A percentile compares a stretch with the other conserved stretches of the same genome.
Evolutionary conservation across 2,797 vertebrate genomes (phyloP).

Genomic region (Nyctibius grandis): DNA sequence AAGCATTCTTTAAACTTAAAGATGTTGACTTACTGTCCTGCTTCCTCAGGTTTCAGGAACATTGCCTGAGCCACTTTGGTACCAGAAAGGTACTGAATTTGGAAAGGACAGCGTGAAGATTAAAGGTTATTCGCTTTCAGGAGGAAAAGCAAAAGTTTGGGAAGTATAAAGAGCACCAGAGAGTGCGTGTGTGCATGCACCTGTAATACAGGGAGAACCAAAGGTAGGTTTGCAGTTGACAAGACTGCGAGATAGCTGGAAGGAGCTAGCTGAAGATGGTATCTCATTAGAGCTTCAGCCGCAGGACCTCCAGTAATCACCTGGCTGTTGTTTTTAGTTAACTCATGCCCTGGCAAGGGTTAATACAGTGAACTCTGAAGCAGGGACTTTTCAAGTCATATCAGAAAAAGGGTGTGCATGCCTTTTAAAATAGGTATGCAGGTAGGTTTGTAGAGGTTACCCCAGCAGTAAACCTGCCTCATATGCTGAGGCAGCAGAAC

Average conservation of each 20-base stretch:
- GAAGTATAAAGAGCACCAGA: neutral
- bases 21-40: neutral
- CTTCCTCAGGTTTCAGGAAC: neutral
- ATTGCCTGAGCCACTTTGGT: neutral
- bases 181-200: neutral
- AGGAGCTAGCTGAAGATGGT: neutral
- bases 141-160: neutral
- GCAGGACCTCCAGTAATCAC: neutral
- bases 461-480: neutral
- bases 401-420: neutral
- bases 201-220: neutral
- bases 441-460: neutral
- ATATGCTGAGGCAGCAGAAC: neutral
- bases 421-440: neutral
- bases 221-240: neutral
- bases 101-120: neutral
- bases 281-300: neutral
- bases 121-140: neutral
- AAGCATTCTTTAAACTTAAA: neutral
- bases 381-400: neutral
- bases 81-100: neutral
- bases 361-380: neutral
- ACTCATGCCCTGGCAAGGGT: neutral
- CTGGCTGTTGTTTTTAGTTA: neutral
- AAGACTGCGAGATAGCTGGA: neutral